Evolutionary conservation across 2,113 vertebrate genomes (phyloP), one percentile per base, ranked within the genome.

Genomic region (Pomatorhinus ruficollis): DNA sequence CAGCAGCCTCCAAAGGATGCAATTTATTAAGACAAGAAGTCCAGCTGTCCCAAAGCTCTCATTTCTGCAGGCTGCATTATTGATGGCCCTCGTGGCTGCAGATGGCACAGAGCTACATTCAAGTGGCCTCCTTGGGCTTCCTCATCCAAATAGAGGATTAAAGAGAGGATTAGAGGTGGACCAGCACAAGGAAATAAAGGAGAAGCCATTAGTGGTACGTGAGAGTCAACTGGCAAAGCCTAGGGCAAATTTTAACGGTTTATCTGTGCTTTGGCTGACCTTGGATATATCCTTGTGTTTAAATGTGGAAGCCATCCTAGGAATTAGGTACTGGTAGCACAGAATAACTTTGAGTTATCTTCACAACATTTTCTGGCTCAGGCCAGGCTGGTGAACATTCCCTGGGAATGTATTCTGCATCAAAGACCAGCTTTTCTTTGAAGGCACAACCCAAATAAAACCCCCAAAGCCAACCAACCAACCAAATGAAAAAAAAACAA

Each of bases 1-100:
- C 71, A 78, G 64, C 20, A 70, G 54, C 57, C 79, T 93, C 64
- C 28, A 6, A 83, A 84, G 83, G 52, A 87, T 90, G 72, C 37
- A 83, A 77, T 96, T 89, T 81, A 90, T 95, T 90, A 84, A 90
- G 64, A 80, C 0, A 15, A 80, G 86, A 66, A 89, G 64, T 78
- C 57, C 76, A 93, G 64, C 25, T 53, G 64, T 89, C 85, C 86
- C 95, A 68, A 86, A 94, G 72, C 79, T 23, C 79, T 94, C n/a
- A 2, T 90, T 86, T 78, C 87, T 89, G 53, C 11, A 5, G 66
- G 44, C 33, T 96, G 45, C 24, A 78, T 90, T 92, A 81, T 28
- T 96, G 87, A 94, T 75, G 23, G 42, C 17, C 47, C 44, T 83
- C 7, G 2, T 42, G 71, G 45, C 54, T 92, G 44, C 64, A 56